Base-by-base conservation (phyloP, 2,888 invertebrate genomes). In the Achlya flavicornis region DNA sequence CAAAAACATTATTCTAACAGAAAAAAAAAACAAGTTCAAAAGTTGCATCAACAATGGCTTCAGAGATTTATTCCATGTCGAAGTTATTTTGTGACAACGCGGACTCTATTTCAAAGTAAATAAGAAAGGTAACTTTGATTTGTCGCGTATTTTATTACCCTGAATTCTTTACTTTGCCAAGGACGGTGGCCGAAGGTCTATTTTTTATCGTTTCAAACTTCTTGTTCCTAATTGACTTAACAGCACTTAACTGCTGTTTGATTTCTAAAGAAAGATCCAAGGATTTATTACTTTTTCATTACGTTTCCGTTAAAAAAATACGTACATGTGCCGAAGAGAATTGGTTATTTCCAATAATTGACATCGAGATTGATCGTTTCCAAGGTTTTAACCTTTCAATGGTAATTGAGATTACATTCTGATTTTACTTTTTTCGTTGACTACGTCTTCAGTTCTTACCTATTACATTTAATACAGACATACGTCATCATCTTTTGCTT, bases 231-330 rank as follows among this genome's bases (percentile, higher is more conserved):
- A 53, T 53, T 53, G 53, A 53, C 53, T 10, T 19, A 10, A 19
- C 53, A n/a, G 53, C 53, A 53, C 19, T 53, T 53, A 26, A 26
- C 1, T 14, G 6, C 10, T 53, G 19, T 53, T 53, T 53, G 53
- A 53, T 53, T 53, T 53, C 53, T n/a, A 19, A 53, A 53, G 53
- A 53, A 19, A 7, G 19, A 19, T 10, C 53, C 53, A 53, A 53
- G 19, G 53, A 19, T 53, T 53, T 53, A 16, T 19, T 53, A 53
- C 53, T 53, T 53, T 53, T 53, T 53, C 19, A 53, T 19, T 53
- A 53, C 53, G 19, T 53, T 53, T 53, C 53, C 53, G 16, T 7
- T 5, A 53, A 10, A 53, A 10, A 53, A 16, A 53, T 53, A 53
- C 19, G 53, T 6, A 53, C 19, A 3, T 53, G 10, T 46, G 19